Percentiles rank a stretch among this genome's conserved stretches.
Conservation (phyloP, 2,797 vertebrate genomes). For the Spinus olivaceus region DNA sequence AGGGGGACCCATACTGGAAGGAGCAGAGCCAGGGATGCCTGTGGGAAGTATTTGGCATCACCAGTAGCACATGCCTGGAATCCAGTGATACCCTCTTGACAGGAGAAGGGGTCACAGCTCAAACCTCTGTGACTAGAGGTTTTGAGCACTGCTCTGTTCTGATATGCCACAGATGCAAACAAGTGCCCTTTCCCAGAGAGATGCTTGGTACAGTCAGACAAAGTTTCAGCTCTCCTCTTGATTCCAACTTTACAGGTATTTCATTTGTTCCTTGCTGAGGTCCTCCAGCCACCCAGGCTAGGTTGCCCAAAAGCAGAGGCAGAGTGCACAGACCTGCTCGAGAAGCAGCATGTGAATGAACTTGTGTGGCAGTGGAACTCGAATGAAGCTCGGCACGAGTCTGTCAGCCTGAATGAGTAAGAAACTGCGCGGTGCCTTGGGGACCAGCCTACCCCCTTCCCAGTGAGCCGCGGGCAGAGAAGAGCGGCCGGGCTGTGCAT, state of each 20-base stretch:
- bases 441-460: background rate
- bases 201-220: background rate
- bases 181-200: background rate
- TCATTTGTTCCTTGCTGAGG: background rate
- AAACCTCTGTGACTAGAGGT: background rate
- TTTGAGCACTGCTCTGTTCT: background rate
- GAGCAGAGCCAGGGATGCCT: background rate
- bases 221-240: background rate
- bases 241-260: background rate
- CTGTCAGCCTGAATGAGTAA: background rate
- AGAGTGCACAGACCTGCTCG: background rate
- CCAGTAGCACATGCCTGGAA: too few species aligned
- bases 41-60: background rate
- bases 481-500: background rate
- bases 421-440: background rate
- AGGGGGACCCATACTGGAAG: background rate
- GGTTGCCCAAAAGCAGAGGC: background rate
- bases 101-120: background rate
- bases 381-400: background rate
- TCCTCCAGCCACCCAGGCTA: background rate
- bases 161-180: background rate
- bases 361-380: background rate
- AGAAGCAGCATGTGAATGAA: background rate
- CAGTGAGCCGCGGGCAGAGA: background rate
- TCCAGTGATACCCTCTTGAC: background rate